Conservation (phyloP, 2,113 vertebrate genomes). For the Perccottus glenii region DNA sequence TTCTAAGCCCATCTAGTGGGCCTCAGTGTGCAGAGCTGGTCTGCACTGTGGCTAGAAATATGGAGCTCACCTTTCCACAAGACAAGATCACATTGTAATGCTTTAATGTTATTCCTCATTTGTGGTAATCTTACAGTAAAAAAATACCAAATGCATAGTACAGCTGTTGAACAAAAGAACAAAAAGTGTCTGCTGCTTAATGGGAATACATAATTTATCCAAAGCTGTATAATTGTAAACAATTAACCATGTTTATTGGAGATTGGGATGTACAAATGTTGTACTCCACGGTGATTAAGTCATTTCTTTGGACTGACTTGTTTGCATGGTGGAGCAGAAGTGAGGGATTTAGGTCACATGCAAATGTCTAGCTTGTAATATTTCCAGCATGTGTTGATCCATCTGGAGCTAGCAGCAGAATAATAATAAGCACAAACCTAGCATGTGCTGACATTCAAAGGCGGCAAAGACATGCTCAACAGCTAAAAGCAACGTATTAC, state of each 20-base stretch:
- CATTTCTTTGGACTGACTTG: slow-evolving; percentile 51
- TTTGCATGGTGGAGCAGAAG: slow-evolving; percentile 68
- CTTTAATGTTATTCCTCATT: too few species aligned
- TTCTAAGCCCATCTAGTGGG: slow-evolving; percentile 41
- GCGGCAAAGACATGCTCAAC: slow-evolving; percentile 64
- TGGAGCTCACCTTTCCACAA: slow-evolving; percentile 34
- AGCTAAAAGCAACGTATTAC: slow-evolving; percentile 53
- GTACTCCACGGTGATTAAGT: slow-evolving; percentile 25
- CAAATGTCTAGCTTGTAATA: slow-evolving; percentile 77
- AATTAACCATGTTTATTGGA: neutral
- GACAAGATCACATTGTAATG: too few species aligned
- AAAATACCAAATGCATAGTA: too few species aligned
- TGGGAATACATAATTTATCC: too few species aligned
- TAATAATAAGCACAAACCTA: slow-evolving; percentile 77
- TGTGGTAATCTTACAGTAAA: too few species aligned
- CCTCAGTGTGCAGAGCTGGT: slow-evolving; percentile 37
- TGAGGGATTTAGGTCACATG: slow-evolving; percentile 82
- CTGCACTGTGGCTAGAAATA: slow-evolving; percentile 48
- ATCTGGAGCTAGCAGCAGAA: slow-evolving; percentile 78
- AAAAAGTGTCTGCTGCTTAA: too few species aligned
- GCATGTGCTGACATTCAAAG: slow-evolving; percentile 70
- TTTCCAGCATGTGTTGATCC: slow-evolving; percentile 83
- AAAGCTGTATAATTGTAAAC: too few species aligned
- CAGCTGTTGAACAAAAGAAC: too few species aligned
- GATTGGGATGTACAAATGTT: slow-evolving; percentile 28